phyloP scores from a whole-genome alignment of 2,888 invertebrate genomes.

The Lepetodrilus schrolli region DNA sequence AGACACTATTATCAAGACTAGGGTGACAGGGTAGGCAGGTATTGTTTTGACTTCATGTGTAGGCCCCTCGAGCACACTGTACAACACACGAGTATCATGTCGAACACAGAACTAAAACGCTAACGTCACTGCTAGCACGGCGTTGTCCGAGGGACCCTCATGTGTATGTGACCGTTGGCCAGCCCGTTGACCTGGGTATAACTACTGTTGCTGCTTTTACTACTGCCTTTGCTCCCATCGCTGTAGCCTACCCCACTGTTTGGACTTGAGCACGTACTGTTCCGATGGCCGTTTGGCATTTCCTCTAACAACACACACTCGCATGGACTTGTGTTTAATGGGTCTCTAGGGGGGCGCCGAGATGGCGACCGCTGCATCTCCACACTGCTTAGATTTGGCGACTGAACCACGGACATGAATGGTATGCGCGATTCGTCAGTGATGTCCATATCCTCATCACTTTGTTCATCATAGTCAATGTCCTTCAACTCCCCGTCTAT shows the following conservation, averaged over 20 bases:
- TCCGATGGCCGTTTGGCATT: conserved; percentile 45
- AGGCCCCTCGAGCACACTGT: neutral
- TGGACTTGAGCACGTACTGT: conserved; percentile 56
- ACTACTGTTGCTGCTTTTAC: conserved; percentile 70
- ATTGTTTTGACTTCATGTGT: neutral
- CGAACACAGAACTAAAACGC: neutral
- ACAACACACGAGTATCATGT: neutral
- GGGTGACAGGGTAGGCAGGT: neutral
- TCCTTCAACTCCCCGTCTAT: too few relatives aligned
- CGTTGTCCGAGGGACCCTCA: conserved; percentile 74
- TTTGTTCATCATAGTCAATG: conserved; percentile 16
- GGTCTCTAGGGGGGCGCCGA: neutral
- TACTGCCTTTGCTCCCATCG: conserved; percentile 66
- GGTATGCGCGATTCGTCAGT: conserved; percentile 19
- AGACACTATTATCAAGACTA: conserved; percentile 6
- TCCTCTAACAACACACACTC: conserved; percentile 56
- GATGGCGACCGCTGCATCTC: conserved; percentile 24
- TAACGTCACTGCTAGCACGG: conserved; percentile 52
- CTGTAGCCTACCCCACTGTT: conserved; percentile 59
- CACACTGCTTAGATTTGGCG: neutral
- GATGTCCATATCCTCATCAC: conserved; percentile 21
- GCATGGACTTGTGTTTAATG: conserved; percentile 46
- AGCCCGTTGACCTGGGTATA: conserved; percentile 68
- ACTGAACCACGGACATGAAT: conserved; percentile 9
- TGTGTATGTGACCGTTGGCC: conserved; percentile 69